These are phyloP conservation scores for Lomographa bimaculata DNA, from an alignment of 2,888 invertebrate genomes.

Conservation along the genomic window DNA sequence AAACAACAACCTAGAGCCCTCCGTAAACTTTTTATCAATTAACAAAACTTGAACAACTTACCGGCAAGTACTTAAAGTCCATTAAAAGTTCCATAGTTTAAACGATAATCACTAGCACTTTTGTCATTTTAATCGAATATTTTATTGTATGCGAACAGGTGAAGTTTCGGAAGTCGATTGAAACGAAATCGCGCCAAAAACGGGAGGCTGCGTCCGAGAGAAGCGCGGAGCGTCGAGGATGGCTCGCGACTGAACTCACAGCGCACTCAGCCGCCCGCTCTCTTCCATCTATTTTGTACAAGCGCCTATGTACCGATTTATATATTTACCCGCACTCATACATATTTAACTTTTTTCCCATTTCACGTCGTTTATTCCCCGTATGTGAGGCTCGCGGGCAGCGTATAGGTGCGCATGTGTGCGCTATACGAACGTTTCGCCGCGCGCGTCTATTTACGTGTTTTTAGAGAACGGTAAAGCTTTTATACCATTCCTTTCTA, in stretches of 20 bases:
- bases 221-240: slow-evolving; percentile 45
- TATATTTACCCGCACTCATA: slow-evolving; percentile 83
- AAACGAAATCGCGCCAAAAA: slow-evolving; percentile 44
- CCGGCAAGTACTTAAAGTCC: slow-evolving; percentile 25
- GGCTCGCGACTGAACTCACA: slow-evolving; percentile 70
- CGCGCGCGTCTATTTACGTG: slow-evolving; percentile 75
- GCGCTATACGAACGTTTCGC: slow-evolving; percentile 47
- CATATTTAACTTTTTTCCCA: slow-evolving; percentile 84
- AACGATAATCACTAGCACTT: slow-evolving; percentile 23
- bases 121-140: slow-evolving; percentile 10
- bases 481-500: slow-evolving; percentile 80
- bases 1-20: too few species aligned
- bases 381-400: slow-evolving; percentile 66
- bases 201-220: slow-evolving; percentile 27
- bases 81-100: slow-evolving; percentile 23
- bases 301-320: slow-evolving; percentile 81
- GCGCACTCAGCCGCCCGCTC: slow-evolving; percentile 50
- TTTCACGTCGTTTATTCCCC: slow-evolving; percentile 80
- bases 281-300: slow-evolving; percentile 74
- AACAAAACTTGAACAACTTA: slow-evolving; percentile 20
- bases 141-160: too few species aligned
- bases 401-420: slow-evolving; percentile 57
- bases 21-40: not conserved
- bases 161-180: slow-evolving; percentile 9
- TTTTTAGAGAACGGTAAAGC: slow-evolving; percentile 81